Evolutionary conservation across 92 coral and sea anemone species (phyloP), one percentile per base, ranked within the genome.

Genomic region (Isaurus tuberculatus): DNA sequence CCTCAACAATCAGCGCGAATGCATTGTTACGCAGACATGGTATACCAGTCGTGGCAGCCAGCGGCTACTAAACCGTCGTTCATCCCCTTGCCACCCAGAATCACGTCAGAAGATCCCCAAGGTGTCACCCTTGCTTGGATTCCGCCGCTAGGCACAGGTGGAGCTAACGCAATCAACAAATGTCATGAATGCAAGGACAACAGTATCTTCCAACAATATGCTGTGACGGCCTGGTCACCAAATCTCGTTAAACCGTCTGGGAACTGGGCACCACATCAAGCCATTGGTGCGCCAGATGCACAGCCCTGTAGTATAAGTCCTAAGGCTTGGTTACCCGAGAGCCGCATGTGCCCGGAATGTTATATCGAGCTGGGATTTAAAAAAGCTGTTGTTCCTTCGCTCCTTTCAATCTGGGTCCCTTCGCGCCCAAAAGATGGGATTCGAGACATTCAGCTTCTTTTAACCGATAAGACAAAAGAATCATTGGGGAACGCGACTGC

Each of bases 61-160:
- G 67, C 60, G 53, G 84, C 91, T 25, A 89, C 98, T 1, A 80
- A 81, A 9, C 99, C 99, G 20, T 96, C 99, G 8, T 94, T 94
- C 71, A 89, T 96, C 31, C 98, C 99, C 28, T 88, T 96, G 4
- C 97, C 99, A 19, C 99, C 99, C 23, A 95, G 98, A 31, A 94
- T 96, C 6, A 96, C 90, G 2, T 81, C 89, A 13, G 94, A 87
- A 32, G 70, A 85, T 60, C 83, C 82, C 3, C 81, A 92, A 3
- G 90, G 75, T 31, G 90, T 96, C 36, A 74, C 81, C 34, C 86
- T 96, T 10, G 81, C 93, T 0, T 96, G 99, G 99, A 92, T 96
- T 61, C 99, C 99, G 15, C 99, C 99, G 1, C 70, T 96, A 51
- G 98, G 98, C 0, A 81, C 92, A 9, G 99, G 99, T 32, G 99